These are phyloP conservation scores for Linepithema humile DNA, from an alignment of 1,140 invertebrate genomes.

Conservation along the genomic window DNA sequence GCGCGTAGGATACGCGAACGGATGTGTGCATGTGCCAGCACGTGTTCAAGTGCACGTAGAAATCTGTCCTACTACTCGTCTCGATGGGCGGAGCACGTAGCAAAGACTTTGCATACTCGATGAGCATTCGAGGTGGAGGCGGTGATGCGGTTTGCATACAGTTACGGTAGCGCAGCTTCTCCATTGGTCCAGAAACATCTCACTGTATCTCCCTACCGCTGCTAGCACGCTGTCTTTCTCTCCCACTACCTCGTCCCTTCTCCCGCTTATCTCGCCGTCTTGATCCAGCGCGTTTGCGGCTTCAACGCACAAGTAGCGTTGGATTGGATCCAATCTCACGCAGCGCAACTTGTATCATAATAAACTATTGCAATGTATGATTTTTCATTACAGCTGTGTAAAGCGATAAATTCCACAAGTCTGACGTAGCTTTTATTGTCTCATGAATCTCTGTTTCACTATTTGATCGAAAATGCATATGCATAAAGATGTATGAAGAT, in stretches of 20 bases:
- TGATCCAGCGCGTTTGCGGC: constrained; percentile 62
- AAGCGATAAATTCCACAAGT: no score
- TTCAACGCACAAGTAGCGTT: constrained; percentile 43
- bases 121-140: constrained; percentile 80
- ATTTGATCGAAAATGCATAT: no score
- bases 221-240: constrained; percentile 60
- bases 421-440: no score
- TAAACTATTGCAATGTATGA: not conserved
- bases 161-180: constrained; percentile 76
- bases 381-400: not conserved
- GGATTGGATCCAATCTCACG: constrained; percentile 30
- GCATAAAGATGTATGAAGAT: no score
- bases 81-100: constrained; percentile 80
- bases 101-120: constrained; percentile 83
- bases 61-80: constrained; percentile 61
- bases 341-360: not conserved
- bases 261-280: constrained; percentile 61
- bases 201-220: constrained; percentile 70
- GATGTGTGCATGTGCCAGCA: not conserved
- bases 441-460: not conserved
- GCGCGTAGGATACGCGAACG: not conserved
- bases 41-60: constrained; percentile 30
- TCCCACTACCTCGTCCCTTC: constrained; percentile 59
- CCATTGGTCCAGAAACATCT: constrained; percentile 83
- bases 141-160: constrained; percentile 83